Evolutionary conservation across 2,797 vertebrate genomes (phyloP), one percentile per base, ranked within the genome.

Genomic region (Cottoperca gobio): DNA sequence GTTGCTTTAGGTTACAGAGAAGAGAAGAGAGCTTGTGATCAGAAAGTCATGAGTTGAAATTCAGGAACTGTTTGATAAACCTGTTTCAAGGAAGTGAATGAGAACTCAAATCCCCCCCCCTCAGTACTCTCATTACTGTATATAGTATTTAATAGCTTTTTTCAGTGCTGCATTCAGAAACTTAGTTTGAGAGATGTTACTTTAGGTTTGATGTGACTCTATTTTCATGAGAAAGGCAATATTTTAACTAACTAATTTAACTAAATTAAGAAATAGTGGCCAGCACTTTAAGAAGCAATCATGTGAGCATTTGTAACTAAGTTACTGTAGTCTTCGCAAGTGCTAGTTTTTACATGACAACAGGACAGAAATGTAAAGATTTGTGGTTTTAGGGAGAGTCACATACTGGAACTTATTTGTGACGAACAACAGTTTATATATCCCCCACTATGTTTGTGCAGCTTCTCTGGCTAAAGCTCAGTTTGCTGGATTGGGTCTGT

Each of bases 41-140:
- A 49, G 45, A 57, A 63, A 70, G 75, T 79, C 52, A 70, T 54
- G 48, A 54, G 67, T 75, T 75, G 64, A 40, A 68, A 70, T 68
- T 68, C 33, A 74, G 31, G 35, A 45, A 72, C 58, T 52, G 28
- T 49, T 72, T 31, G 49, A 72, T 62, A 69, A 78, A 70, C 57
- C 11, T 71, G 23, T 58, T 35, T 67, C 11, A 6, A 63, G 65
- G 62, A 76, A 76, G 52, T 70, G 26, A 54, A 55, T 23, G 23
- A 54, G 35, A 73, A 49, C 64, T 43, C 6, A 19, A 10, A 40
- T 70, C 50, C 16, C 7, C 43, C 43, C 46, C 19, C 11, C n/a
- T 43, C 8, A 49, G 12, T 21, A 43, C 37, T 58, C 7, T 3
- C 1, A 3, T 57, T 43, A 17, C n/a, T 14, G 3, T 26, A 19